Percentiles rank a stretch among this genome's conserved stretches.
Evolutionary conservation across 2,113 vertebrate species (phyloP).

Genomic region (Hypocryptadius cinnamomeus): DNA sequence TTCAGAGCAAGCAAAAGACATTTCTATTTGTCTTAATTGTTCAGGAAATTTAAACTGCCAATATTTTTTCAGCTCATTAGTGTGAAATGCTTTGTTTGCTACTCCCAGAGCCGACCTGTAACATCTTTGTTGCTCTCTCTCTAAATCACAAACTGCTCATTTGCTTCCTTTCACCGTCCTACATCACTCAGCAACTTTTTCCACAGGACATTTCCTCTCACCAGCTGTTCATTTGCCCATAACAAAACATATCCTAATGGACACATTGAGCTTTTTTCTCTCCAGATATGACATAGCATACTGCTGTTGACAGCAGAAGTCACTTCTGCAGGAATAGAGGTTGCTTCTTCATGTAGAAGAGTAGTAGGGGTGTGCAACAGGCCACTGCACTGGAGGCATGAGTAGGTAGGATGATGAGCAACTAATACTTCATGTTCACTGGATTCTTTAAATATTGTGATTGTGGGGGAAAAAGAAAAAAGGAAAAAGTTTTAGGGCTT

Average conservation of each 20-base stretch:
- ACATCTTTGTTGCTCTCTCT: not conserved
- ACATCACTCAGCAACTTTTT: constrained; percentile 25
- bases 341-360: not conserved
- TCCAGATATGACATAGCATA: not conserved
- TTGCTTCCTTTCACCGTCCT: not conserved
- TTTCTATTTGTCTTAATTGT: not conserved
- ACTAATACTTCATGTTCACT: not conserved
- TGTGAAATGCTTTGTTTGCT: not conserved
- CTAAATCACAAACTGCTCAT: not conserved
- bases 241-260: constrained; percentile 10
- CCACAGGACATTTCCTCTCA: not conserved
- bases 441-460: not conserved
- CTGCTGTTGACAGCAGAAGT: not conserved
- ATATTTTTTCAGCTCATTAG: constrained; percentile 3
- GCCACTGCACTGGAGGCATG: not conserved
- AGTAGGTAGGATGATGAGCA: not conserved
- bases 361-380: not conserved
- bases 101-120: not conserved
- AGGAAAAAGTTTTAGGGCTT: not conserved
- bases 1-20: constrained; percentile 11
- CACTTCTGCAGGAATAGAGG: not conserved
- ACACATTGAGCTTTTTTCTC: not conserved
- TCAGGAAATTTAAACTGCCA: constrained; percentile 19
- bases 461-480: rapidly evolving
- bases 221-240: not conserved